A percentile compares a stretch with the other conserved stretches of the same genome.
Conservation (phyloP, 2,888 invertebrate species). For the Cylindroiulus punctatus region DNA sequence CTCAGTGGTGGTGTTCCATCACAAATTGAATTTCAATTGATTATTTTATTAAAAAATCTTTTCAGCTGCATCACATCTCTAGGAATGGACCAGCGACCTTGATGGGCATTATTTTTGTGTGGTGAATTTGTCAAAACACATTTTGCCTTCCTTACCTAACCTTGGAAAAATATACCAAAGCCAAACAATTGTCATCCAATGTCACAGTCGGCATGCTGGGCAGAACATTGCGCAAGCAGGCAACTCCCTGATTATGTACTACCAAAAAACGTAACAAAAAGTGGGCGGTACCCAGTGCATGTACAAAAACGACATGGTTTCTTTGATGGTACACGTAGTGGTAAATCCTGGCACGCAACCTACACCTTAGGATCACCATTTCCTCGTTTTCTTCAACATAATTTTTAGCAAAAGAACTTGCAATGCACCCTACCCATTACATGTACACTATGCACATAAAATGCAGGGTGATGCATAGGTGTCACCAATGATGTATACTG, state of each 20-base stretch:
- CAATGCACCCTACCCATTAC: not conserved
- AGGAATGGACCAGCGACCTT: too few species aligned
- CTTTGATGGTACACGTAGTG: not conserved
- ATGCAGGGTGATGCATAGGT: too few species aligned
- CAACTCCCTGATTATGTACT: not conserved
- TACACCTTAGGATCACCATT: not conserved
- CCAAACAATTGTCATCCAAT: constrained; percentile 12
- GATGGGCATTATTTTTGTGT: not conserved
- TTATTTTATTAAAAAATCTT: too few species aligned
- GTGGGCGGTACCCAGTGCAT: not conserved
- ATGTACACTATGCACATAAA: too few species aligned
- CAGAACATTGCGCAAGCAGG: not conserved
- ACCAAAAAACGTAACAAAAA: not conserved
- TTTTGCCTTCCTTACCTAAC: not conserved
- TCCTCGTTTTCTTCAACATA: not conserved
- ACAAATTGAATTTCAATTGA: too few species aligned
- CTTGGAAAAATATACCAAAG: not conserved
- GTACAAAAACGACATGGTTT: not conserved
- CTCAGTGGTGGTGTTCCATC: too few species aligned
- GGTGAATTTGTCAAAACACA: not conserved
- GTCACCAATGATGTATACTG: too few species aligned
- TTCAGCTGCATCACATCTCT: too few species aligned
- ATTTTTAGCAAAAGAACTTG: too few species aligned
- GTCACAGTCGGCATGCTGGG: not conserved
- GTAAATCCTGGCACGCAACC: not conserved